phyloP scores from a whole-genome alignment of 2,888 invertebrate species.

The Spodoptera littoralis region DNA sequence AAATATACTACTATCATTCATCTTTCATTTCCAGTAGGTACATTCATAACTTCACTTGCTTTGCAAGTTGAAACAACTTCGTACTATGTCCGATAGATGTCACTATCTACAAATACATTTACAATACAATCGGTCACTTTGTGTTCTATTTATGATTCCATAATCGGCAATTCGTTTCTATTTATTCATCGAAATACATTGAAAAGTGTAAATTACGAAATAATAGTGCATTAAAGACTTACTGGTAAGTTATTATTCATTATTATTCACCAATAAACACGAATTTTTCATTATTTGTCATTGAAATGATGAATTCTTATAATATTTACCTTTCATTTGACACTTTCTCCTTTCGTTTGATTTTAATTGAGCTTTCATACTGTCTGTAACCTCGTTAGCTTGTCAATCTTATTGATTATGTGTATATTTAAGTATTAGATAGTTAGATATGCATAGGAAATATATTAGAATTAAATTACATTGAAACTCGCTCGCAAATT shows the following conservation, averaged over 20 bases:
- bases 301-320: background rate
- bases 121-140: slow-evolving; percentile 33
- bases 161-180: slow-evolving; percentile 34
- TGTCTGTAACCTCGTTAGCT: background rate
- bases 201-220: slow-evolving; percentile 15
- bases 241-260: slow-evolving; percentile 28
- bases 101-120: background rate
- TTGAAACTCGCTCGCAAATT: slow-evolving; percentile 29
- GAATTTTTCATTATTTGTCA: slow-evolving; percentile 15
- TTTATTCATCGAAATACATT: slow-evolving; percentile 9
- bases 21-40: no score
- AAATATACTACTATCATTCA: slow-evolving; percentile 24
- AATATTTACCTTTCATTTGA: background rate
- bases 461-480: slow-evolving; percentile 18
- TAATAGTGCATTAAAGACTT: background rate
- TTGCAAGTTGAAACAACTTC: background rate
- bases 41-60: no score
- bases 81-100: slow-evolving; percentile 12
- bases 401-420: no score
- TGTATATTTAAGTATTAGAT: no score
- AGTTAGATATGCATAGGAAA: slow-evolving; percentile 12
- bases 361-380: no score
- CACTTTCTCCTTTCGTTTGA: no score
- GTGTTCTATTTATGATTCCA: slow-evolving; percentile 37
- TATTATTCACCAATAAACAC: background rate